Evolutionary conservation across 2,797 vertebrate species (phyloP), one percentile per base, ranked within the genome.

Genomic region (Cossypha polioptera): DNA sequence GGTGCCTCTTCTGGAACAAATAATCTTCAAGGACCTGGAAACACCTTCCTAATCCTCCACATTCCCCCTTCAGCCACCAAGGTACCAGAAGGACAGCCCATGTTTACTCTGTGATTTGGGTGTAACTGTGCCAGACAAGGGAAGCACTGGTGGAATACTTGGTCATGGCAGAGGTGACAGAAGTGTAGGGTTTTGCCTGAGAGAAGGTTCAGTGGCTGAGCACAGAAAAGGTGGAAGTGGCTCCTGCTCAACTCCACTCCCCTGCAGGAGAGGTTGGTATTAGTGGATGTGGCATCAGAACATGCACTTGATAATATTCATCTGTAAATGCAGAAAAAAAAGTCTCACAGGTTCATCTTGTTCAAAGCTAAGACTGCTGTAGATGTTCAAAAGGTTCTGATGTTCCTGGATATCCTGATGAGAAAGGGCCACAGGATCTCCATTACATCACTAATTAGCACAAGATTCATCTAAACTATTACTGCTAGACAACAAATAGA

Each of bases 31-130:
- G 42, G 42, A 62, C 11, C 31, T 61, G 12, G 54, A 53, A 73
- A 68, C 10, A 73, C 36, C 62, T n/a, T 86, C 20, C 19, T 19
- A 26, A n/a, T 47, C 35, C 31, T 79, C 21, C 29, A 47, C 47
- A 26, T 19, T 36, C 31, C 48, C 55, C 28, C 16, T 54, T 79
- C 53, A 79, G 21, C 9, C 7, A 38, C 3, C 31, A 55, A 29
- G n/a, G 28, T 58, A 53, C 54, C 47, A 65, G 45, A 1, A 61
- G n/a, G 42, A 29, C 3, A 8, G 45, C 24, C 20, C 48, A 43
- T 2, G 2, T 1, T 10, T 17, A 14, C 35, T 48, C 17, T 24
- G 35, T 13, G 28, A 1, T 42, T 19, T 28, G 35, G 36, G 36
- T 35, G 26, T 26, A 19, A 36, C 42, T 36, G 21, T 38, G 59